Base-by-base conservation (phyloP, 92 coral and sea anemone species). In the Parazoanthus darwini region DNA sequence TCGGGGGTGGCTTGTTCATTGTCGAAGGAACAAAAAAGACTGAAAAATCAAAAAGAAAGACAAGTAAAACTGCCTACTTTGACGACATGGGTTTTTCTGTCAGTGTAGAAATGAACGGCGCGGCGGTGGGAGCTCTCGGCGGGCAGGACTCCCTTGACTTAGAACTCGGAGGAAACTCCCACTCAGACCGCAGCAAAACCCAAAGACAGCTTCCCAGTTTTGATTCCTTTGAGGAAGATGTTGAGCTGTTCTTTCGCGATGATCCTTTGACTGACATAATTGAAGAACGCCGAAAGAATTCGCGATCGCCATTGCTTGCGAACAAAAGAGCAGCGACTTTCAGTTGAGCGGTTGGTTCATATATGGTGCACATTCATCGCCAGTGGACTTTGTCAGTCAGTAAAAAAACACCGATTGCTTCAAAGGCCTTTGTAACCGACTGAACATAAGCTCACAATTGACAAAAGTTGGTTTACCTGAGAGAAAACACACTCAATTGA, bases 201-300 rank as follows among this genome's bases (percentile, higher is more conserved):
- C 65, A 70, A 38, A 44, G 43, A 70, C 71, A 84, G 50, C 20
- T 72, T 14, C 48, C 87, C n/a, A 84, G 87, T 71, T 84, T 84
- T 23, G 87, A 84, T 46, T 84, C 87, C 13, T 84, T 84, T 35
- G 87, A 84, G 42, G 87, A 84, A 46, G 87, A 84, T 29, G 78
- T 42, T 25, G 87, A 84, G 68, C 79, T 84, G 20, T 84, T 84
- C 36, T 84, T 84, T 48, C 87, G 87, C 74, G 87, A 84, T 36
- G 87, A 84, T 26, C 87, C 87, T 84, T 36, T 84, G n/a, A 46
- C 4, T 10, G 78, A 68, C 65, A 70, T 84, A 73, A 50, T 84
- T 72, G 56, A 84, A 71, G 87, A 72, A 46, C 59, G 51, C 10
- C 51, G 87, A 43, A 82, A 70, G 44, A 71, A 50, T 33, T 72